Evolutionary conservation across 1,140 invertebrate genomes (phyloP).

Genomic region (Planococcus citri): DNA sequence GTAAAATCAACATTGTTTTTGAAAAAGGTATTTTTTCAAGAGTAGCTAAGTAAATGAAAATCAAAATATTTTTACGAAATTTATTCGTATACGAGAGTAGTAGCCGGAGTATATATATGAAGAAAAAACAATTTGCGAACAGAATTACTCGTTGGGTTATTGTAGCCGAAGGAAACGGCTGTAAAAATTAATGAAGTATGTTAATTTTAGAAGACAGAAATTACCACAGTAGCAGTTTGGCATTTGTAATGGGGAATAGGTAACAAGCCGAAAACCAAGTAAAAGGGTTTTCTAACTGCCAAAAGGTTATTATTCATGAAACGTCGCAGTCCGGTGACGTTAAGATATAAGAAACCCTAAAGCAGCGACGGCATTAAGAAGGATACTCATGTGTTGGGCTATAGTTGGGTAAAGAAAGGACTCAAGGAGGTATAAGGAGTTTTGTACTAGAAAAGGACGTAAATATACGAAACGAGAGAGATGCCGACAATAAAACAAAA

Average conservation of each 20-base stretch:
- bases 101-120: too few relatives aligned
- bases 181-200: conserved; percentile 20
- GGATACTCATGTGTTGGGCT: conserved; percentile 16
- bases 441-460: conserved; percentile 6
- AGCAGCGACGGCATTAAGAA: conserved; percentile 17
- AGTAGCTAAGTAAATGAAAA: too few relatives aligned
- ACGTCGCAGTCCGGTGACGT: conserved; percentile 18
- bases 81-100: too few relatives aligned
- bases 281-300: conserved; percentile 8
- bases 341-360: conserved; percentile 20
- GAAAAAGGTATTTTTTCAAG: too few relatives aligned
- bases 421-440: conserved; percentile 18
- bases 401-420: conserved; percentile 17
- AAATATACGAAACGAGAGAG: conserved; percentile 3
- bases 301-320: conserved; percentile 20
- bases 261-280: background rate
- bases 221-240: conserved; percentile 16
- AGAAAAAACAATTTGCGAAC: too few relatives aligned
- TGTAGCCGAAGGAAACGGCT: background rate
- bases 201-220: conserved; percentile 19
- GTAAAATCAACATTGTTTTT: too few relatives aligned
- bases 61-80: too few relatives aligned
- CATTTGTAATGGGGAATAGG: conserved; percentile 18
- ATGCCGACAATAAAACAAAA: conserved; percentile 16
- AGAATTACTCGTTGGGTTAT: too few relatives aligned